Conservation (phyloP, 2,113 vertebrate genomes). For the Microtus richardsoni region DNA sequence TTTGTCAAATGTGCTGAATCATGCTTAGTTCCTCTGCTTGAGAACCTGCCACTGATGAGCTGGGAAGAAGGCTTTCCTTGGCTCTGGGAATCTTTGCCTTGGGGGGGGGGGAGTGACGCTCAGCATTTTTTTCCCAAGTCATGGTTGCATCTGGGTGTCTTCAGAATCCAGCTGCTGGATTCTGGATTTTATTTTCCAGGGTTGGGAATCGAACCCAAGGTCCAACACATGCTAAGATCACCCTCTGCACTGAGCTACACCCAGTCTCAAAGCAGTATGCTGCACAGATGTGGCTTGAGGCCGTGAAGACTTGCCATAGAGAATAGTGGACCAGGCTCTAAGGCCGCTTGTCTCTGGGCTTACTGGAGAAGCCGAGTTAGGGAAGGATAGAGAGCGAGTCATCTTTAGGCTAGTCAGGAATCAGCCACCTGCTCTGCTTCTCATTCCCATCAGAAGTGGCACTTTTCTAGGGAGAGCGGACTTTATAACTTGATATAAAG, state of each 20-base stretch:
- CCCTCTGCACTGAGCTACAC: not conserved
- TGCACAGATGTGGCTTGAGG: not conserved
- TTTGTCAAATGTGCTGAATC: constrained; percentile 75
- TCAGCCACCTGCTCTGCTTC: not conserved
- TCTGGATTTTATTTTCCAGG: not conserved
- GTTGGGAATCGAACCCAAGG: not conserved
- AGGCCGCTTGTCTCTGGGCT: not conserved
- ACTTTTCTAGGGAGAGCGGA: not conserved
- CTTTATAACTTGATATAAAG: not conserved
- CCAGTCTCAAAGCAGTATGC: not conserved
- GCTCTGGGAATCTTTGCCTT: not conserved
- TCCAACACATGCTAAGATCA: not conserved
- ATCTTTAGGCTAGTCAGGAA: not conserved
- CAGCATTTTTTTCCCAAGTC: not conserved
- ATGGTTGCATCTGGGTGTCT: not conserved
- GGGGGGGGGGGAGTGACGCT: too few relatives aligned
- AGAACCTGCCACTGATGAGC: constrained; percentile 5
- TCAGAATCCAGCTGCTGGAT: not conserved
- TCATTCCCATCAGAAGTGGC: not conserved
- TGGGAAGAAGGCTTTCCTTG: not conserved
- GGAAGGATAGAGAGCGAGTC: not conserved
- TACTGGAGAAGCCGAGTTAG: constrained; percentile 1
- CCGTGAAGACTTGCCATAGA: not conserved
- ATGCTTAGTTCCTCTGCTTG: constrained; percentile 60
- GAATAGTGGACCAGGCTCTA: too few relatives aligned